phyloP scores from a whole-genome alignment of 1,140 invertebrate species.

The Aleiodes sp. region DNA sequence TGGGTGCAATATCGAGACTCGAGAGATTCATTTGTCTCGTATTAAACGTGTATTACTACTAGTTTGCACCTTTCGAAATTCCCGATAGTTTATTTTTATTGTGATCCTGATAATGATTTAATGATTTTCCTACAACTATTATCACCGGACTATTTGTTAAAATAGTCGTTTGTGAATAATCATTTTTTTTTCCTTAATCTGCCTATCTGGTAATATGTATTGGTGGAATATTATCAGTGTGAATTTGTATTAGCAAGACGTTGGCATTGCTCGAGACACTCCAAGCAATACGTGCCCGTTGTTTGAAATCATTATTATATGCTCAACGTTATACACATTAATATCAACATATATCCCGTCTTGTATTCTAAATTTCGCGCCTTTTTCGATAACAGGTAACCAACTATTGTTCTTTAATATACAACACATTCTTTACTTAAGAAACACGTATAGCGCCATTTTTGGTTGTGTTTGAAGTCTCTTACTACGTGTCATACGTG shows the following conservation, averaged over 20 bases:
- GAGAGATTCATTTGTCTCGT: no score
- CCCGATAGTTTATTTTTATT: no score
- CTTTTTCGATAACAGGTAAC: constrained; percentile 55
- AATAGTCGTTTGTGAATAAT: no score
- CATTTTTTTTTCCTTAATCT: no score
- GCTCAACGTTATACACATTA: neutral
- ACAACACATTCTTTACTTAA: neutral
- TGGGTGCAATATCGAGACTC: no score
- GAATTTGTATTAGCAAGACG: constrained; percentile 55
- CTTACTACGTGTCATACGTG: neutral
- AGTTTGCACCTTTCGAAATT: no score
- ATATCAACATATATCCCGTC: constrained; percentile 26
- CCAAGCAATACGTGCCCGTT: constrained; percentile 34
- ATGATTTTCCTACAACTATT: no score
- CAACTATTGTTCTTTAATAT: constrained; percentile 37
- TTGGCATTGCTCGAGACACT: constrained; percentile 30
- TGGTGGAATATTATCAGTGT: constrained; percentile 42
- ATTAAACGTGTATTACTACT: no score
- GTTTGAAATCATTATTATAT: constrained; percentile 21
- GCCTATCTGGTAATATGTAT: constrained; percentile 35
- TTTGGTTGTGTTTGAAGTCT: neutral
- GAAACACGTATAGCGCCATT: constrained; percentile 1
- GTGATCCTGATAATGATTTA: no score
- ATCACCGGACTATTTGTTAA: no score
- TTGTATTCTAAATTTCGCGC: constrained; percentile 56